Evolutionary conservation across 2,888 invertebrate species (phyloP), one percentile per base, ranked within the genome.

Genomic region (Cheilosia soror): DNA sequence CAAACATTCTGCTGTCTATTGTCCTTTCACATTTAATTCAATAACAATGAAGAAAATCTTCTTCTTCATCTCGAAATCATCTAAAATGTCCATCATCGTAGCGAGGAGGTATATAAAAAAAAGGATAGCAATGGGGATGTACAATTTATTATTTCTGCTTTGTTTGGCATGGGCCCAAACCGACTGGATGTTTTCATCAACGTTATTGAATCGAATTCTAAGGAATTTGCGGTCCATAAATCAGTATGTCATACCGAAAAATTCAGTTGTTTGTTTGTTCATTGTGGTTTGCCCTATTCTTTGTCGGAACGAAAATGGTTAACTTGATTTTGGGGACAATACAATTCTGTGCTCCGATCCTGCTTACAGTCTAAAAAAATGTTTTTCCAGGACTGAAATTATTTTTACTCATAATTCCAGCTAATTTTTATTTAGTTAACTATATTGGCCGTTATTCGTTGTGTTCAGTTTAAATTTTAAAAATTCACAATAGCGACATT

Each of bases 1-100:
- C 27, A 40, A 49, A 47, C 7, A 25, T 63, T 37, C 42, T 47
- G 20, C 20, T 13, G 15, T n/a, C 7, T 33, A 37, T 57, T 68
- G 73, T 83, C 72, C 44, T 57, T 78, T 40, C 51, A 31, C 44
- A 33, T 72, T 37, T 66, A 78, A 73, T 62, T 83, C 66, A 71
- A 83, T 78, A 78, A 83, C 78, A 62, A 63, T 68, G 72, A 83
- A 44, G 73, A 27, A 13, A 51, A 40, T 49, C 13, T 29, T 11
- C 57, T 40, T 37, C 51, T 58, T 68, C 27, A 29, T 40, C 47
- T 31, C 62, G 55, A 15, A 73, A 58, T 77, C 77, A 62, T 66
- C 53, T 33, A 66, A 55, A 82, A 53, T 72, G 62, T 60, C 65
- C 40, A 49, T 77, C 58, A 66, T 60, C 58, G 65, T 58, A 20